Evolutionary conservation across 2,888 invertebrate genomes (phyloP).

Genomic region (Urechis unicinctus): DNA sequence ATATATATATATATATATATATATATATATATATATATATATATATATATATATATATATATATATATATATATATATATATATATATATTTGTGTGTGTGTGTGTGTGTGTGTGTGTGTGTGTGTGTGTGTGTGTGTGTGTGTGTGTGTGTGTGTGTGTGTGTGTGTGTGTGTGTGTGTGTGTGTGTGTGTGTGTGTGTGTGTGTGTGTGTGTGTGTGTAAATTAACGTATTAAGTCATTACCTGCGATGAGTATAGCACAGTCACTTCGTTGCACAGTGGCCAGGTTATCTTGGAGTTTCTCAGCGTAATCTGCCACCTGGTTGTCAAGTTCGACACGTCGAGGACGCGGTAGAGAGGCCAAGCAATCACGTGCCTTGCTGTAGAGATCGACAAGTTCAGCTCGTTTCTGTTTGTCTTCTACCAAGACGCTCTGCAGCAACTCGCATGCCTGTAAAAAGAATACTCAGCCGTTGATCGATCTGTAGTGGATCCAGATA

Average conservation of each 20-base stretch:
- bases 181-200: too few species aligned
- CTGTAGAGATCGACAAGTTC: constrained; percentile 22
- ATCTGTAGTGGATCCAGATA: not conserved
- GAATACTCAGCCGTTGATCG: not conserved
- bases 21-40: too few species aligned
- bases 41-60: too few species aligned
- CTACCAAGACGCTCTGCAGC: constrained; percentile 21
- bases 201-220: too few species aligned
- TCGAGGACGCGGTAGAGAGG: constrained; percentile 1
- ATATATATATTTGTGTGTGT: too few species aligned
- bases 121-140: too few species aligned
- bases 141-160: too few species aligned
- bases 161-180: too few species aligned
- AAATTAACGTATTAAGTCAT: too few species aligned
- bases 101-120: too few species aligned
- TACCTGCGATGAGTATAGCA: constrained; percentile 14
- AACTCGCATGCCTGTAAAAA: constrained; percentile 8
- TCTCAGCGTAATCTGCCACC: not conserved
- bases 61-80: too few species aligned
- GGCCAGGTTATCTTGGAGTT: constrained; percentile 5
- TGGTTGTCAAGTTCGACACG: constrained; percentile 7
- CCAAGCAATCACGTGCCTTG: constrained; percentile 13
- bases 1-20: too few species aligned
- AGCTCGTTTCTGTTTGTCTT: constrained; percentile 21
- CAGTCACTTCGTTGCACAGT: constrained; percentile 10